Evolutionary conservation across 2,113 vertebrate species (phyloP).

Genomic region (Bubalus kerabau): DNA sequence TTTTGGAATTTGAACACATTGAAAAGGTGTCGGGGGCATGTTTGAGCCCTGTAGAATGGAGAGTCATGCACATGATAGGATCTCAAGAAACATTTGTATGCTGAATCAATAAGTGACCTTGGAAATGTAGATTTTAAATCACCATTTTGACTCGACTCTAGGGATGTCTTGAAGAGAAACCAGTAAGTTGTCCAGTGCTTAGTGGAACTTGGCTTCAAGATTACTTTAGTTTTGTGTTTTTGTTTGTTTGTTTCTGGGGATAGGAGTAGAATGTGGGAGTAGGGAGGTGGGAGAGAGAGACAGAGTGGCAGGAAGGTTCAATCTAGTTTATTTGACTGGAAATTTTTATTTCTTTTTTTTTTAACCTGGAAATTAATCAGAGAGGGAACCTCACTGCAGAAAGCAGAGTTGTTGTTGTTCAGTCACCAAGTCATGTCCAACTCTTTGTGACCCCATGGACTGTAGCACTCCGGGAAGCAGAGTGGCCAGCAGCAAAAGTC

Average conservation of each 20-base stretch:
- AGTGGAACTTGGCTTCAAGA: neutral
- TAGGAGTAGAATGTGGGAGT: neutral
- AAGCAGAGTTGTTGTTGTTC: neutral
- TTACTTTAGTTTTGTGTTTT: neutral
- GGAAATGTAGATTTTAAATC: neutral
- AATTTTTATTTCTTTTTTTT: neutral
- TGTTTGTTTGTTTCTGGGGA: neutral
- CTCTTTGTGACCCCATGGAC: neutral
- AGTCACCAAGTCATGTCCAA: neutral
- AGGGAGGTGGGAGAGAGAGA: neutral
- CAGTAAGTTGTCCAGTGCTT: neutral
- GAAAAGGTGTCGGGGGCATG: neutral
- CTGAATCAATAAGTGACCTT: conserved; percentile 18
- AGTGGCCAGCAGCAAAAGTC: neutral
- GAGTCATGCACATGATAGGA: neutral
- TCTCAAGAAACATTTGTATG: neutral
- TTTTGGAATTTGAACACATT: neutral
- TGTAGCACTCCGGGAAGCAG: neutral
- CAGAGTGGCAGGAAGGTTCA: neutral
- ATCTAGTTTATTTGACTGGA: neutral
- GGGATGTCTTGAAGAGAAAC: neutral
- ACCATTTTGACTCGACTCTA: neutral
- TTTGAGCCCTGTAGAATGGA: neutral
- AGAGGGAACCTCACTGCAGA: neutral
- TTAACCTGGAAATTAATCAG: neutral